Conservation (phyloP, 2,113 vertebrate genomes). For the Neolamprologus ventralis region DNA sequence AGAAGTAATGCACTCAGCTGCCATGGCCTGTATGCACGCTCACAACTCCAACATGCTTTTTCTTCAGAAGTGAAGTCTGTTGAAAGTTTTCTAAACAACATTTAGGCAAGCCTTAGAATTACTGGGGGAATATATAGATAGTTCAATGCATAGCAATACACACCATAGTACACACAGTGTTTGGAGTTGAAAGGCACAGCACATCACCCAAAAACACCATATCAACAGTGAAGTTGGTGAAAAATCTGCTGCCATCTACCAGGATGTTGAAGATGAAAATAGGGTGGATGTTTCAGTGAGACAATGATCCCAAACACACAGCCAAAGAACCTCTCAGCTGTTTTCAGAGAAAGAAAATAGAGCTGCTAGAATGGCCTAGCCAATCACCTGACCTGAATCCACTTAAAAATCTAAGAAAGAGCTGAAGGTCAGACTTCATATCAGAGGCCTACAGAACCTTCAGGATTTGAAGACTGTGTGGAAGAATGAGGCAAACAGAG, state of each 20-base stretch:
- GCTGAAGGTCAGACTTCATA: background rate
- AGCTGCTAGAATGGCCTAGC: background rate
- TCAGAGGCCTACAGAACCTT: fast-evolving
- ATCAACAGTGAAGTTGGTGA: background rate
- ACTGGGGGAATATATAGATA: background rate
- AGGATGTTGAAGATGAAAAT: background rate
- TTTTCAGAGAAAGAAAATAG: background rate
- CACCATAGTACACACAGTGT: background rate
- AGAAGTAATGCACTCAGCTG: background rate
- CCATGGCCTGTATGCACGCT: background rate
- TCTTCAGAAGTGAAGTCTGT: background rate
- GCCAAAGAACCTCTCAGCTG: background rate
- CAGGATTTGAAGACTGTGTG: background rate
- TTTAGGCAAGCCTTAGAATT: background rate
- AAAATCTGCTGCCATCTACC: background rate
- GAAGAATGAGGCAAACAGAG: background rate
- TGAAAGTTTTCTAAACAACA: background rate
- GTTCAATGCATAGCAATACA: background rate
- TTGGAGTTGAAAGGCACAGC: background rate
- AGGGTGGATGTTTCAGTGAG: background rate
- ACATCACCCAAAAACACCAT: background rate
- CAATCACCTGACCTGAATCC: background rate
- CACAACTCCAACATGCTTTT: background rate
- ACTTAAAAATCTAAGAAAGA: background rate
- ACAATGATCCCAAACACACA: background rate